Percentiles rank a stretch among this genome's conserved stretches.
phyloP scores from a whole-genome alignment of 2,797 vertebrate species.

The Brachymystax lenok region DNA sequence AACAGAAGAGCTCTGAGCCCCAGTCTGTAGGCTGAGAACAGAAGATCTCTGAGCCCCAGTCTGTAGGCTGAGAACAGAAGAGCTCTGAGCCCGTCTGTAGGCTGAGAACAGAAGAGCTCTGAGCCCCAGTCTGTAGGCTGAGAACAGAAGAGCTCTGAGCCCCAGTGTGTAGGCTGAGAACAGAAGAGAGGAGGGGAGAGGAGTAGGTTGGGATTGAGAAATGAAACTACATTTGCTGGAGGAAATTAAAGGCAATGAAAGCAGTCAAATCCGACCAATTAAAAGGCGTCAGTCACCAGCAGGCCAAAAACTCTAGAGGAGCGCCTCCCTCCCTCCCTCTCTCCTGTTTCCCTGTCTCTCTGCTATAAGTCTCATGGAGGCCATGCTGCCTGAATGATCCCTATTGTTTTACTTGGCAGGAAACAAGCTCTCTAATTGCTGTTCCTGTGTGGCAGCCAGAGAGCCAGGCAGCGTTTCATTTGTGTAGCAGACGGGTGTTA shows the following conservation, averaged over 20 bases:
- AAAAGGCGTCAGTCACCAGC: neutral
- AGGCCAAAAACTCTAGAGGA: neutral
- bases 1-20: too few relatives aligned
- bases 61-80: too few relatives aligned
- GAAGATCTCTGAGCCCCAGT: too few relatives aligned
- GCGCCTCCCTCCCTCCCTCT: neutral
- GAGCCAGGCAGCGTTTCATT: neutral
- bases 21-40: too few relatives aligned
- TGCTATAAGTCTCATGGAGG: neutral
- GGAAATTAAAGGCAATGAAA: constrained; percentile 38
- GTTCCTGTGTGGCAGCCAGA: constrained; percentile 16
- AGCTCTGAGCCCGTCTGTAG: too few relatives aligned
- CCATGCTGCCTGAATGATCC: neutral
- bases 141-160: too few relatives aligned
- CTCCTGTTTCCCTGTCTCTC: neutral
- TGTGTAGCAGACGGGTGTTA: constrained; percentile 4
- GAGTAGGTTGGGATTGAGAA: neutral
- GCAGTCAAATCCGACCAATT: neutral
- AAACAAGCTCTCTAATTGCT: constrained; percentile 18
- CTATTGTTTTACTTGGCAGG: neutral
- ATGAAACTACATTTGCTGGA: neutral
- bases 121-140: too few relatives aligned
- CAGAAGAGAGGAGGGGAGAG: neutral
- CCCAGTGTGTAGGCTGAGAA: neutral
- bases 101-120: too few relatives aligned